Evolutionary conservation across 2,797 vertebrate genomes (phyloP).

Genomic region (Halcyon smyrnensis): DNA sequence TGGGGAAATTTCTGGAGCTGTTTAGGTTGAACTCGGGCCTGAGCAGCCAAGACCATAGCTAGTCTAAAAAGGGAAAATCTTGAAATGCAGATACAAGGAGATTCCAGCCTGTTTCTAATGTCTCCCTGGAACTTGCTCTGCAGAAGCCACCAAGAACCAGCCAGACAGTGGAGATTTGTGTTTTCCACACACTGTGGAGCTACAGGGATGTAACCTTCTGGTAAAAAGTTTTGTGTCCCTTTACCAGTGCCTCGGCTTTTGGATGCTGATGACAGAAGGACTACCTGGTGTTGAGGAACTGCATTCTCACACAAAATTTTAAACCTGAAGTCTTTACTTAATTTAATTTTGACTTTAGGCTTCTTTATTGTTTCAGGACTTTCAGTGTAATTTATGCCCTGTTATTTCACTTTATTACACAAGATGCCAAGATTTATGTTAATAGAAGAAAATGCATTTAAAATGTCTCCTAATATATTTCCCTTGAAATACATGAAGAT

Average conservation of each 20-base stretch:
- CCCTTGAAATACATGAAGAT: slow-evolving; percentile 29
- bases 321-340: not conserved
- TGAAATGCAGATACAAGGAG: not conserved
- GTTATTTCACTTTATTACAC: slow-evolving; percentile 12
- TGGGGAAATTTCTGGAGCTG: not conserved
- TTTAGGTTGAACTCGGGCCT: not conserved
- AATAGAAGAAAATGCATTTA: slow-evolving; percentile 51
- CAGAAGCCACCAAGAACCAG: not conserved
- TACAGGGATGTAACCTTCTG: not conserved
- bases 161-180: not conserved
- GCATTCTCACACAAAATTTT: not conserved
- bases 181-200: not conserved
- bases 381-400: slow-evolving; percentile 23
- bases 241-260: not conserved
- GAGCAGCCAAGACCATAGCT: not conserved
- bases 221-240: not conserved
- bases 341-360: slow-evolving; percentile 9
- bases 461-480: slow-evolving; percentile 60
- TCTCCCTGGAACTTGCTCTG: not conserved
- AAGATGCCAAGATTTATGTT: slow-evolving; percentile 42
- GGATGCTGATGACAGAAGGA: not conserved
- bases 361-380: slow-evolving; percentile 5
- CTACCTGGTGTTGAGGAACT: not conserved
- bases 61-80: not conserved
- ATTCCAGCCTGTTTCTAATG: not conserved